Evolutionary conservation across 2,888 invertebrate species (phyloP), one percentile per base, ranked within the genome.

Genomic region (Netelia melanura): DNA sequence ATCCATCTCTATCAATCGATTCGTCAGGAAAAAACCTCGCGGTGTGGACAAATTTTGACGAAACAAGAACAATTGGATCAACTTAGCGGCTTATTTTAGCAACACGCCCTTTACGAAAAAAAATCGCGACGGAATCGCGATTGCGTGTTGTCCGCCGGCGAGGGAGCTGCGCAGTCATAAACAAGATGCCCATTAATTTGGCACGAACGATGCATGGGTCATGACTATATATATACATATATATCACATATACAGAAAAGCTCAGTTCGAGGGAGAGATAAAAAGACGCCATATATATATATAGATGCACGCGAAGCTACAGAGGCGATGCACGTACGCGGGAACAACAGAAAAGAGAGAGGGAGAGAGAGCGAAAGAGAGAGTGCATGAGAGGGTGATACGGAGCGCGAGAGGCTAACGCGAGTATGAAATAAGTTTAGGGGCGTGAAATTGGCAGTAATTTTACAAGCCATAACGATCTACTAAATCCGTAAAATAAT

Each of bases 381-480:
- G 38, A 5, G 38, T 6, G 38, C 38, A 38, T 38, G 38, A 38
- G 38, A 58, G 58, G 17, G 10, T 21, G 58, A 58, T 58, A 21
- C 9, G 21, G 23, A 54, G 21, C 25, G 62, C 43, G 65, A 56
- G 78, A 68, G 61, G 67, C 84, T 80, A 80, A 84, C 64, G 88
- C 89, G 90, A 90, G 91, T 91, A 92, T 92, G 91, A 92, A 93
- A 92, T 92, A 92, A 91, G 91, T 91, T 93, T 92, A 92, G 91
- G 92, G 92, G 92, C 93, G 93, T 93, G 93, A 93, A 93, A 93
- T 93, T 93, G 93, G 91, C 90, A 92, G 93, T 93, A 93, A 93
- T 93, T 93, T 93, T 93, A 93, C 93, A 93, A 93, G 93, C 93
- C 93, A 93, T 93, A 93, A 93, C 93, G 93, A 93, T 93, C 93